phyloP scores from a whole-genome alignment of 2,113 vertebrate genomes.

The Leuciscus idus region DNA sequence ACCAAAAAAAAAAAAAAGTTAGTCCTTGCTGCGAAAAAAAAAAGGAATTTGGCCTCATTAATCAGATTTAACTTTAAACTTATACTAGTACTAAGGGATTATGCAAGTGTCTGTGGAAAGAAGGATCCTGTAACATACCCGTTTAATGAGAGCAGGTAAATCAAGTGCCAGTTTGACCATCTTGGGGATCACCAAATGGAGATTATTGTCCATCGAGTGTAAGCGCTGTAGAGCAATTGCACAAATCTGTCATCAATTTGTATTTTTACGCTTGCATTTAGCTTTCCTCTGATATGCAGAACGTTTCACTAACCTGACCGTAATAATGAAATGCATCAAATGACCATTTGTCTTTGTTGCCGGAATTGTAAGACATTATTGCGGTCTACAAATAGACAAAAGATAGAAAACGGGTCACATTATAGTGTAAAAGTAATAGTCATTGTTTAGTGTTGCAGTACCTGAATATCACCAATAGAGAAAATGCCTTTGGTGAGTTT shows the following conservation, averaged over 20 bases:
- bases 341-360: constrained; percentile 62
- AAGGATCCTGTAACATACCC: constrained; percentile 56
- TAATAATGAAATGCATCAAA: constrained; percentile 64
- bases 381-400: constrained; percentile 55
- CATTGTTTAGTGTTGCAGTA: constrained; percentile 16
- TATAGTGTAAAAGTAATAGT: neutral
- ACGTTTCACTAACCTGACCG: constrained; percentile 59
- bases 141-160: constrained; percentile 51
- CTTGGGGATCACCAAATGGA: constrained; percentile 45
- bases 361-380: constrained; percentile 68
- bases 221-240: constrained; percentile 24
- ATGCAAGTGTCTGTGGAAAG: neutral
- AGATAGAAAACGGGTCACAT: neutral
- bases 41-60: neutral
- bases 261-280: neutral
- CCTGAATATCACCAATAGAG: constrained; percentile 60
- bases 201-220: neutral
- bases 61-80: neutral
- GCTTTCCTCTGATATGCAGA: neutral
- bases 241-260: neutral
- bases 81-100: neutral
- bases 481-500: neutral
- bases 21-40: neutral
- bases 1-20: neutral
- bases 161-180: constrained; percentile 68